A percentile compares a stretch with the other conserved stretches of the same genome.
Conservation (phyloP, 2,113 vertebrate genomes). For the Chaetodon trifascialis region DNA sequence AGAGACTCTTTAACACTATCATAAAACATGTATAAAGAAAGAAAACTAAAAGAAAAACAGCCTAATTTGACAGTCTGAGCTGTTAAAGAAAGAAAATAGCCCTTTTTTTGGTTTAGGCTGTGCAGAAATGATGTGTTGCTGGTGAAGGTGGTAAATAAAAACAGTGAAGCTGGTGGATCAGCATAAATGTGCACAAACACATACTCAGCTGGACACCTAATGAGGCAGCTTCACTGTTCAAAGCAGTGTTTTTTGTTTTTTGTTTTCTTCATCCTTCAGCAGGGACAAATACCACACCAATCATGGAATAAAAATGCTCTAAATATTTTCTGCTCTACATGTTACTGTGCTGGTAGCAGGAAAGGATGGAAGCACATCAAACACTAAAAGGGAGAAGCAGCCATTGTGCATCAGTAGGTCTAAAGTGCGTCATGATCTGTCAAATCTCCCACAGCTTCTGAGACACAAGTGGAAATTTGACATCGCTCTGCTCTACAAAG, state of each 20-base stretch:
- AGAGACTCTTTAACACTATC: background rate
- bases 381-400: constrained; percentile 34
- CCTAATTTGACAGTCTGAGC: background rate
- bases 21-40: background rate
- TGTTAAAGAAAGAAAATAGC: background rate
- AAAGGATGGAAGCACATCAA: constrained; percentile 32
- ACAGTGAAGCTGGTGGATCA: background rate
- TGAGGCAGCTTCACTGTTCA: constrained; percentile 9
- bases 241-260: background rate
- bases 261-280: background rate
- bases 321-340: constrained; percentile 34
- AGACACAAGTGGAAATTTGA: constrained; percentile 67
- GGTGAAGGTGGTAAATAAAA: background rate
- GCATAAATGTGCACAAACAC: constrained; percentile 2
- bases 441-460: constrained; percentile 66
- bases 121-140: background rate
- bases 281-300: constrained; percentile 15
- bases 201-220: background rate
- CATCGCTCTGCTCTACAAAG: constrained; percentile 65
- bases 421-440: constrained; percentile 60
- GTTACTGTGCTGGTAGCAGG: constrained; percentile 5
- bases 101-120: background rate
- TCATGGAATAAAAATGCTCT: constrained; percentile 10
- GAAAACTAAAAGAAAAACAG: background rate
- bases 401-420: constrained; percentile 31